These are phyloP conservation scores for Tetragnatha montana DNA, from an alignment of 2,888 invertebrate genomes.

Conservation along the genomic window DNA sequence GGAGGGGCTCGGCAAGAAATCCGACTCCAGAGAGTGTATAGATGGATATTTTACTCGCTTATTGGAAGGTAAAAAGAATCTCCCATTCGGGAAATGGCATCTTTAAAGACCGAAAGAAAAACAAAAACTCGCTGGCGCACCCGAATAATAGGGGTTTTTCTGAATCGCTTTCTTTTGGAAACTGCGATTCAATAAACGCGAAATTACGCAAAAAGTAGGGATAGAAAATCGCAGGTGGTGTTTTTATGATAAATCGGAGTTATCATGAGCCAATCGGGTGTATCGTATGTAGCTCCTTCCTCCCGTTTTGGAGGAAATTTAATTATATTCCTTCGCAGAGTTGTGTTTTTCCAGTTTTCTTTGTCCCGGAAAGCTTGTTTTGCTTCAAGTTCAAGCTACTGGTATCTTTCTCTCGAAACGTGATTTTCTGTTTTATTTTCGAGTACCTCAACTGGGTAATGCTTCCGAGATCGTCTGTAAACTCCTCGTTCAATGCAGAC, in stretches of 20 bases:
- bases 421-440: neutral
- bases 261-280: constrained; percentile 6
- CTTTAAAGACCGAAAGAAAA: constrained; percentile 26
- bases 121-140: constrained; percentile 28
- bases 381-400: neutral
- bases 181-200: constrained; percentile 46
- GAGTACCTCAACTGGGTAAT: neutral
- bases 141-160: constrained; percentile 47
- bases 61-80: constrained; percentile 44
- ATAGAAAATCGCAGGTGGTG: constrained; percentile 43
- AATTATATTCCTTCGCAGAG: neutral
- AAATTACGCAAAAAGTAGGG: constrained; percentile 27
- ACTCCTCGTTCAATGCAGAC: too few relatives aligned
- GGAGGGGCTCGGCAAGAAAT: constrained; percentile 12
- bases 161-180: constrained; percentile 40
- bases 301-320: neutral
- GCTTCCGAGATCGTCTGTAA: too few relatives aligned
- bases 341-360: constrained; percentile 1
- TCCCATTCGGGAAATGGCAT: constrained; percentile 32
- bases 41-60: constrained; percentile 50
- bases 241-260: constrained; percentile 39
- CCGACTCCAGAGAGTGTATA: constrained; percentile 32
- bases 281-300: neutral
- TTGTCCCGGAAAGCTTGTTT: neutral
- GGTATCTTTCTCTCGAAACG: neutral